Conservation (phyloP, 2,797 vertebrate genomes). For the Morus bassanus region DNA sequence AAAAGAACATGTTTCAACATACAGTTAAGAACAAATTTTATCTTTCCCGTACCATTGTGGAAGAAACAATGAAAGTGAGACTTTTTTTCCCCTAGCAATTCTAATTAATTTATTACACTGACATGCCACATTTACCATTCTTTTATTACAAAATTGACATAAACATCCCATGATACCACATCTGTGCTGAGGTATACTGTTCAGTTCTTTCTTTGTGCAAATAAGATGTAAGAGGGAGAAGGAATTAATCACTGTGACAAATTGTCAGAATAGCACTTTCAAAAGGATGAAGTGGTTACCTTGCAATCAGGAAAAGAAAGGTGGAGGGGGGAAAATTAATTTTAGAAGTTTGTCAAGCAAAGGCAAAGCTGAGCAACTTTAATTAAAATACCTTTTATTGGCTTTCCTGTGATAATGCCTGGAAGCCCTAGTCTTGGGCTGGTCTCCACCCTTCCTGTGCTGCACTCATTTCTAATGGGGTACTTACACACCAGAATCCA, state of each 20-base stretch:
- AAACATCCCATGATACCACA: slow-evolving; percentile 3
- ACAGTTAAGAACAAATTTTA: slow-evolving; percentile 13
- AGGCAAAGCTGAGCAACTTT: neutral
- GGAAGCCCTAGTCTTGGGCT: neutral
- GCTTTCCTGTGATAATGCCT: neutral
- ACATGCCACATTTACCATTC: neutral
- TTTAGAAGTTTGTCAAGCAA: neutral
- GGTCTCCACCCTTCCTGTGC: neutral
- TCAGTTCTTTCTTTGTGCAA: neutral
- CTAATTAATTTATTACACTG: neutral
- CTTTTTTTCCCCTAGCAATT: neutral
- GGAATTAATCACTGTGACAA: neutral
- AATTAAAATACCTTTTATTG: neutral
- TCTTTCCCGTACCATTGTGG: neutral
- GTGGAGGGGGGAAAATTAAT: neutral
- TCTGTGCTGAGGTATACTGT: neutral
- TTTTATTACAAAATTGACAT: slow-evolving; percentile 23
- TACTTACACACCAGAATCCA: neutral
- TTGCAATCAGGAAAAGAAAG: neutral
- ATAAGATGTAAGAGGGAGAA: neutral
- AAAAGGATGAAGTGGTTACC: neutral
- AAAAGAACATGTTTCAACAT: neutral
- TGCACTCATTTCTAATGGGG: neutral
- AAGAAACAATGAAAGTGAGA: slow-evolving; percentile 12
- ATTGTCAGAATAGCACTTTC: neutral